Base-by-base conservation (phyloP, 2,113 vertebrate genomes). In the Raja brachyura region DNA sequence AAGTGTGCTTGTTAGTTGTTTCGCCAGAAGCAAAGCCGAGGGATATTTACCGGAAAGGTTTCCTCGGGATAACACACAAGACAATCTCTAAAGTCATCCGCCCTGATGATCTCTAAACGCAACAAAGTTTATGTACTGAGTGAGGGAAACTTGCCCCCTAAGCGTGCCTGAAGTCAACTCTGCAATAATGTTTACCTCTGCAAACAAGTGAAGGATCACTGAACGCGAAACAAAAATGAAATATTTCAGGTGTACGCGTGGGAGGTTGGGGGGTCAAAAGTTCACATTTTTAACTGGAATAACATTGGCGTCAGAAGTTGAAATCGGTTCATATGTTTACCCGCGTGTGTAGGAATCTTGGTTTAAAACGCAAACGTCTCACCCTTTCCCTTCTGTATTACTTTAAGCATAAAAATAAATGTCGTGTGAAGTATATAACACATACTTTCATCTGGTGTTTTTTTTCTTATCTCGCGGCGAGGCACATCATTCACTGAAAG, bases 221-320 rank as follows among this genome's bases (percentile, higher is more conserved):
- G 28, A 63, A 31, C 25, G 56, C n/a, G 56, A 31, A 63, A 48
- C 39, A 48, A 48, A 86, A 61, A 59, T 86, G 25, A 86, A 63
- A 63, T 31, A 63, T 88, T 88, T 66, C 59, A 88, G 59, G 28
- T 88, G n/a, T 88, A 18, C 18, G 18, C 22, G 18, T 73, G 70
- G 5, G 70, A 73, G 18, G 70, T 73, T 56, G 56, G 39, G n/a
- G 39, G 90, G 33, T 92, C 90, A 90, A 90, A 90, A 70, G 88
- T 90, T 90, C 88, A 92, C 13, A 11, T 90, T 33, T 61, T 25
- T 88, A 13, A 48, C 31, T 31, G 39, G 66, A 74, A 68, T 86
- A 61, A 63, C 28, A 86, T 59, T 31, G 1, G 13, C 0, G 31
- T 70, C 31, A 5, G 20, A 48, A 73, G 68, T 48, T 54, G 63